Evolutionary conservation across 92 coral and sea anemone species (phyloP).

Genomic region (Actinostola sp.): DNA sequence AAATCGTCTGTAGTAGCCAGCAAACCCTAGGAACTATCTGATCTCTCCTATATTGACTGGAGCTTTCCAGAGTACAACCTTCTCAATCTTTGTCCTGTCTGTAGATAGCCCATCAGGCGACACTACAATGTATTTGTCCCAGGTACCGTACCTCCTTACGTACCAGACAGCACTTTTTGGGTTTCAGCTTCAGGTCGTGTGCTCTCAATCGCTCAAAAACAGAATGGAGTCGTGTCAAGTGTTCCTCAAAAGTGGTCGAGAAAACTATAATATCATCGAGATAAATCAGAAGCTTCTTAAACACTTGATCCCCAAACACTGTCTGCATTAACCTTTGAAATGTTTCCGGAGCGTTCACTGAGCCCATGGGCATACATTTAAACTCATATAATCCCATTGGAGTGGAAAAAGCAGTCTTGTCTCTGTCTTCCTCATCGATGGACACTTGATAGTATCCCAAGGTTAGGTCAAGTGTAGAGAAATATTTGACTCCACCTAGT

Average conservation of each 20-base stretch:
- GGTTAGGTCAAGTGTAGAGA: conserved; percentile 20
- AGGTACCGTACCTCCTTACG: conserved; percentile 5
- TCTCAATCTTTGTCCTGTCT: neutral
- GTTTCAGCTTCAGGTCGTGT: conserved; percentile 5
- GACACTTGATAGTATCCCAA: conserved; percentile 15
- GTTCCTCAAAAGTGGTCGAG: conserved; percentile 11
- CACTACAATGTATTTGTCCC: conserved; percentile 12
- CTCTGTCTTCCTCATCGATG: neutral
- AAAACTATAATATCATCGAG: conserved; percentile 4
- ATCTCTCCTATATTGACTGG: too few species aligned
- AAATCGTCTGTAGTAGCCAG: conserved; percentile 13
- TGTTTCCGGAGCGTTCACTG: too few species aligned
- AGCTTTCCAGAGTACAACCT: too few species aligned
- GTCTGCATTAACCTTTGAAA: conserved; percentile 21
- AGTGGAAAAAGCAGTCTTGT: conserved; percentile 16
- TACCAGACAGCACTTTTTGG: neutral
- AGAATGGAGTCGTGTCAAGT: neutral
- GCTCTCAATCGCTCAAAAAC: conserved; percentile 16
- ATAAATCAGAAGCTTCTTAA: neutral
- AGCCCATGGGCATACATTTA: conserved; percentile 14
- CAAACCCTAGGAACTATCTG: conserved; percentile 1
- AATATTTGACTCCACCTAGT: conserved; percentile 7
- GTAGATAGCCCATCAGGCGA: conserved; percentile 1
- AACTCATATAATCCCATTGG: conserved; percentile 21
- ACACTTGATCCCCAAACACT: neutral